Percentiles rank a stretch among this genome's conserved stretches.
Conservation (phyloP, 1,140 invertebrate genomes). For the Aleiodes sp. region DNA sequence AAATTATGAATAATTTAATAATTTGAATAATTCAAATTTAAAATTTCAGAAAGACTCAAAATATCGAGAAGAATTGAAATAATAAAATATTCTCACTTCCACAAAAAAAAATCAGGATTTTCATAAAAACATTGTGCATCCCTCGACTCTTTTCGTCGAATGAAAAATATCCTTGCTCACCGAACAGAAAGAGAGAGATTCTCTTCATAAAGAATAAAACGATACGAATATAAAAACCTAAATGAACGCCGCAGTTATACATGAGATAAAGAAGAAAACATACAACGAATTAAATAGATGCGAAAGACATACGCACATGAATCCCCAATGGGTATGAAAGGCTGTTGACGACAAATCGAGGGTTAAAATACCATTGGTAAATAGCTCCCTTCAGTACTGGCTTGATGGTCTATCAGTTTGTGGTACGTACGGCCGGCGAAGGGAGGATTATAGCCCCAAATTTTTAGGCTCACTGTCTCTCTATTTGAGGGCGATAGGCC, state of each 20-base stretch:
- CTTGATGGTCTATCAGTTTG: constrained; percentile 54
- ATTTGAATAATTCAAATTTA: too few species aligned
- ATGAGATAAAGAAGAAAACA: neutral
- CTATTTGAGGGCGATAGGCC: constrained; percentile 13
- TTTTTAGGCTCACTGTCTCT: constrained; percentile 38
- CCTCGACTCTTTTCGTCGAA: neutral
- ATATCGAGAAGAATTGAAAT: constrained; percentile 57
- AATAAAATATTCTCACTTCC: constrained; percentile 51
- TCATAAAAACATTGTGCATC: neutral
- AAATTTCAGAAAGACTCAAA: too few species aligned
- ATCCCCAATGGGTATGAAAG: constrained; percentile 59
- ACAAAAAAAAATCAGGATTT: neutral
- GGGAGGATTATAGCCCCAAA: constrained; percentile 65
- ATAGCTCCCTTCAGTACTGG: constrained; percentile 47
- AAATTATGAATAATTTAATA: too few species aligned
- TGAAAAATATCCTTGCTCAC: constrained; percentile 9
- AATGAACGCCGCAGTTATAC: too few species aligned
- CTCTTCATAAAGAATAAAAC: too few species aligned
- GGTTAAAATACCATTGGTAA: constrained; percentile 68
- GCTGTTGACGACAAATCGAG: constrained; percentile 68
- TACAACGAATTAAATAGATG: constrained; percentile 2
- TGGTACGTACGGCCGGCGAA: constrained; percentile 27
- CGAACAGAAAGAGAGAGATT: neutral
- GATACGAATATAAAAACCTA: too few species aligned
- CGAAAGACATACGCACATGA: constrained; percentile 37